These are phyloP conservation scores for Onychostruthus taczanowskii DNA, from an alignment of 2,113 vertebrate species.

Conservation along the genomic window DNA sequence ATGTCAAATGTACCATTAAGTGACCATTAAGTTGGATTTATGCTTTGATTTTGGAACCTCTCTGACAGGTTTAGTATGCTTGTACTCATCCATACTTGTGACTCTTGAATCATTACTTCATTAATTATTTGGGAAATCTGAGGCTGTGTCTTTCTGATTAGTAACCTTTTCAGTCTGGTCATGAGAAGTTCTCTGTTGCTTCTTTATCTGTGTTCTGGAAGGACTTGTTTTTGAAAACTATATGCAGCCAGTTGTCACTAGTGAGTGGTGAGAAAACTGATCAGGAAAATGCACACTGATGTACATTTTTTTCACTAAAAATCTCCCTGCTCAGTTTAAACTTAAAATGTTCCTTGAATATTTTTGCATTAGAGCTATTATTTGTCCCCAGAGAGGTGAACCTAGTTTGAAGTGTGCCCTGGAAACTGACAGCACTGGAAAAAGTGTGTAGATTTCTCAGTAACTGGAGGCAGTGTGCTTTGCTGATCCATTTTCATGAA, in stretches of 20 bases:
- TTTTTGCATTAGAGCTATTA: background rate
- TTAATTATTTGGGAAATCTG: background rate
- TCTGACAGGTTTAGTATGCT: background rate
- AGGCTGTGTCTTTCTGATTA: background rate
- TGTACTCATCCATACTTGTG: background rate
- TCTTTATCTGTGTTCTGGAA: background rate
- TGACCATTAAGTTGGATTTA: conserved; percentile 20
- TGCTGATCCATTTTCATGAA: background rate
- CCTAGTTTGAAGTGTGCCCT: background rate
- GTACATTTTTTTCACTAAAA: background rate
- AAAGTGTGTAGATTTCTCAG: background rate
- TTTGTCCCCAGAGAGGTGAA: background rate
- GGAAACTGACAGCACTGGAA: background rate
- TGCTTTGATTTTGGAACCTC: background rate
- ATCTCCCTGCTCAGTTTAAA: background rate
- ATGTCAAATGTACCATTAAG: background rate
- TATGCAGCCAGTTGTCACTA: background rate
- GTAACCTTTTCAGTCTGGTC: background rate
- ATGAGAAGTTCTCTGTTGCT: background rate
- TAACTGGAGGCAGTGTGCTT: background rate
- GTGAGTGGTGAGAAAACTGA: background rate
- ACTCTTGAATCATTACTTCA: background rate
- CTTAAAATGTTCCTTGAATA: background rate
- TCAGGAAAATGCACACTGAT: background rate
- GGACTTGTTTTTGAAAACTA: background rate